Evolutionary conservation across 2,113 vertebrate genomes (phyloP).

Genomic region (Catharus bicknelli): DNA sequence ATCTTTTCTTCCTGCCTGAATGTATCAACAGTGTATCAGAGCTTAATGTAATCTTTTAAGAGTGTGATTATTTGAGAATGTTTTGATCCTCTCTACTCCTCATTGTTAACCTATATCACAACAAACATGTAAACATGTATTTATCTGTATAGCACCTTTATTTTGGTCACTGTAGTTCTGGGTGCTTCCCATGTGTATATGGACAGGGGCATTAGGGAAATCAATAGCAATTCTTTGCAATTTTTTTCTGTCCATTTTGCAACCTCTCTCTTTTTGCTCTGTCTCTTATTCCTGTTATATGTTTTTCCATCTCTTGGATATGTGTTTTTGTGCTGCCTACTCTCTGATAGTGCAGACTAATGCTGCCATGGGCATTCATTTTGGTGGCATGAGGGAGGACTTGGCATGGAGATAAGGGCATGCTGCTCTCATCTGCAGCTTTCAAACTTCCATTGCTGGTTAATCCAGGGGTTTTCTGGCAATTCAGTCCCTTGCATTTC

Average conservation of each 20-base stretch:
- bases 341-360: not conserved
- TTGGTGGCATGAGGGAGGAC: not conserved
- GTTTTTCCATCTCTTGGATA: not conserved
- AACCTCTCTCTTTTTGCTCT: not conserved
- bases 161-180: not conserved
- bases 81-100: slow-evolving; percentile 2
- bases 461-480: not conserved
- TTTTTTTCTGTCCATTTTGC: not conserved
- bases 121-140: not conserved
- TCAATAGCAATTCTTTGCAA: not conserved
- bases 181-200: not conserved
- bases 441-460: not conserved
- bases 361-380: not conserved
- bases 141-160: slow-evolving; percentile 3
- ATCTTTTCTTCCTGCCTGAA: slow-evolving; percentile 44
- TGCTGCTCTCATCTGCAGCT: not conserved
- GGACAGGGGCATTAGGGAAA: not conserved
- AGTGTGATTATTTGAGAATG: slow-evolving; percentile 35
- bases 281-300: not conserved
- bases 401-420: not conserved
- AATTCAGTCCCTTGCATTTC: not conserved
- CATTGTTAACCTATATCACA: slow-evolving; percentile 12
- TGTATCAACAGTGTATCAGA: slow-evolving; percentile 22
- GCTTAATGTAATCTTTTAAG: slow-evolving; percentile 42
- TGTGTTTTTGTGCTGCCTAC: not conserved